Percentiles rank a stretch among this genome's conserved stretches.
Conservation (phyloP, 2,797 vertebrate species). For the Zenarchopterus dispar region DNA sequence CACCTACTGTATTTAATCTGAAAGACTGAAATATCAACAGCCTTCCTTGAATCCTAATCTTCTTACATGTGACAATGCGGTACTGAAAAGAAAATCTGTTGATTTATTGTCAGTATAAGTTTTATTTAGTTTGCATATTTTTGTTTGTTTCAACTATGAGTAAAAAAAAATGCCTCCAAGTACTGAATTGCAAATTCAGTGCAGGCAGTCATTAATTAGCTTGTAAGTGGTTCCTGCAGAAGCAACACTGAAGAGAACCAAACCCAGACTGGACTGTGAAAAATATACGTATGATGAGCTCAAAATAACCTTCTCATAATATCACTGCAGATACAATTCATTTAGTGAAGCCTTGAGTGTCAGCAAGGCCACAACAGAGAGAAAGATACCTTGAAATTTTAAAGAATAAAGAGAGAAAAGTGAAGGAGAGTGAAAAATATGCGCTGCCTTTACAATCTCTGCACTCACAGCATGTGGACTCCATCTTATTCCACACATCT, state of each 20-base stretch:
- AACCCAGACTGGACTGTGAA: slow-evolving; percentile 3
- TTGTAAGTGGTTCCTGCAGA: background rate
- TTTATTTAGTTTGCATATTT: too few relatives aligned
- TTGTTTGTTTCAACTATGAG: too few relatives aligned
- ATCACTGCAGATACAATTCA: slow-evolving; percentile 22
- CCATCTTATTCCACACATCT: slow-evolving; percentile 32
- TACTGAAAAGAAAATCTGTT: too few relatives aligned
- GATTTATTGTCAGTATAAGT: too few relatives aligned
- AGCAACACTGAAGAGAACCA: background rate
- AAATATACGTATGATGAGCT: slow-evolving; percentile 9
- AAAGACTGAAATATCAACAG: too few relatives aligned
- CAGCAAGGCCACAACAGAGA: slow-evolving; percentile 3
- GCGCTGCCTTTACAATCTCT: slow-evolving; percentile 26
- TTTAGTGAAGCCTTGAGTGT: slow-evolving; percentile 30
- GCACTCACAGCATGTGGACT: slow-evolving; percentile 15
- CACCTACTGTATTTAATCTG: too few relatives aligned
- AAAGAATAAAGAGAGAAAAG: slow-evolving; percentile 17
- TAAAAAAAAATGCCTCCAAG: too few relatives aligned
- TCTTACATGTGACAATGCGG: too few relatives aligned
- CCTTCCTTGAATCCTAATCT: too few relatives aligned
- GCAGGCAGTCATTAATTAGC: background rate
- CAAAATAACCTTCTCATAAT: slow-evolving; percentile 36
- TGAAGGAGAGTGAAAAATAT: slow-evolving; percentile 30
- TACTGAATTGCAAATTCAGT: too few relatives aligned
- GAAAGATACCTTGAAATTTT: slow-evolving; percentile 46